Conservation (phyloP, 2,113 vertebrate genomes). For the Gambusia affinis region DNA sequence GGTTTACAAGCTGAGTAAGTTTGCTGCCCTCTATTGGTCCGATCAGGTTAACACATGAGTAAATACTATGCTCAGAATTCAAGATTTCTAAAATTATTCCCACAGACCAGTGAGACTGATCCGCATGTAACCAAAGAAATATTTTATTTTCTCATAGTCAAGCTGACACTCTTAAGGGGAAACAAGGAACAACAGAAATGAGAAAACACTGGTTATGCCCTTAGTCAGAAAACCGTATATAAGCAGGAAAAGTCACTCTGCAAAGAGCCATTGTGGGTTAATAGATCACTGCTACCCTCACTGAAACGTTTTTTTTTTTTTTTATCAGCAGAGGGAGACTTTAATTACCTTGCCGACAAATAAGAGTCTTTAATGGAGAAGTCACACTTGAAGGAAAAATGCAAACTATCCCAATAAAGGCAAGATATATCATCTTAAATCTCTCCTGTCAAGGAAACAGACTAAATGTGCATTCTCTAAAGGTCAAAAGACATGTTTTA, state of each 20-base stretch:
- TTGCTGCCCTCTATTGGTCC: conserved; percentile 59
- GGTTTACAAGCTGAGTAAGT: background rate
- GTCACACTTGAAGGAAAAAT: too few relatives aligned
- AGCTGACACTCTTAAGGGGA: conserved; percentile 30
- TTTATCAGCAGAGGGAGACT: conserved; percentile 16
- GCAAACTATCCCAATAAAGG: too few relatives aligned
- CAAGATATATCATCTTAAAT: too few relatives aligned
- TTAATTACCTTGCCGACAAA: too few relatives aligned
- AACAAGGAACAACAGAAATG: conserved; percentile 30
- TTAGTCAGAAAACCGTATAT: conserved; percentile 16
- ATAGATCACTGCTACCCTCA: conserved; percentile 6
- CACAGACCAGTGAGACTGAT: conserved; percentile 30
- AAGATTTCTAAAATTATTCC: background rate
- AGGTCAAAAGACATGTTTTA: too few relatives aligned
- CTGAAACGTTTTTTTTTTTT: background rate
- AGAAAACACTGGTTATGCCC: conserved; percentile 32
- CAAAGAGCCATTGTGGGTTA: conserved; percentile 18
- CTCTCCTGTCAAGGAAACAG: too few relatives aligned
- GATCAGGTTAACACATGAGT: background rate
- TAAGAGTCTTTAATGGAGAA: too few relatives aligned
- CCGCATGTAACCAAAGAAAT: conserved; percentile 35
- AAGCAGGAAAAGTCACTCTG: conserved; percentile 8
- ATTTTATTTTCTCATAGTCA: conserved; percentile 7
- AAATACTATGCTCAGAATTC: background rate
- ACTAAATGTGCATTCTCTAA: too few relatives aligned